Evolutionary conservation across 92 coral and sea anemone genomes (phyloP).

Genomic region (Phenganax marumi): DNA sequence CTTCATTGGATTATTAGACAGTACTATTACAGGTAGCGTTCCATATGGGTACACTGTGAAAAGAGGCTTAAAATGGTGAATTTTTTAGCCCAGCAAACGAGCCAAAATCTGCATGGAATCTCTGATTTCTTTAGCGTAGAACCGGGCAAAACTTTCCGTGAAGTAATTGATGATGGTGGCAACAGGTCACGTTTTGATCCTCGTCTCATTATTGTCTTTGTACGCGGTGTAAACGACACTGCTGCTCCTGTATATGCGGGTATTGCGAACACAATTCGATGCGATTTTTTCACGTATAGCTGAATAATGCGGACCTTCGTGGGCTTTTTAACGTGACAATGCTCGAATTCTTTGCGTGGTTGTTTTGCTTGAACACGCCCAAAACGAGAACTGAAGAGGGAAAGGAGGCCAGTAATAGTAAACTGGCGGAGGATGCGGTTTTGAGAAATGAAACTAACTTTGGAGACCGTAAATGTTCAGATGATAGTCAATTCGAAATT

Average conservation of each 20-base stretch:
- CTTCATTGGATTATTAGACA: no score
- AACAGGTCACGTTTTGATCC: slow-evolving; percentile 12
- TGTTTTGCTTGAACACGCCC: slow-evolving; percentile 18
- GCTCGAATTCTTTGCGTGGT: slow-evolving; percentile 19
- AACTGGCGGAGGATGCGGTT: no score
- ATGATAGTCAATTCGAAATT: no score
- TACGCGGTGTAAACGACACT: no score
- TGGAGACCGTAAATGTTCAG: no score
- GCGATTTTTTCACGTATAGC: background rate
- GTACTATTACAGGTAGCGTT: no score
- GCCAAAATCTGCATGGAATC: background rate
- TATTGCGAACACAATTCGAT: no score
- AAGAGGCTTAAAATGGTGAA: background rate
- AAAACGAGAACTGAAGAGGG: slow-evolving; percentile 6
- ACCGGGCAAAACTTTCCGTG: background rate
- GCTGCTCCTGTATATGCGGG: no score
- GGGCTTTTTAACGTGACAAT: background rate
- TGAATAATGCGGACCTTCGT: background rate
- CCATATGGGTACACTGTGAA: no score
- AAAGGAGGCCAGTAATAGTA: background rate
- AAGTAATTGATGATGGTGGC: slow-evolving; percentile 19
- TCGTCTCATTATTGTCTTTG: slow-evolving; percentile 2
- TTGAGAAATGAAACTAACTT: no score
- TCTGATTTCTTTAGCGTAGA: background rate
- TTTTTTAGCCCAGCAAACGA: background rate